phyloP scores from a whole-genome alignment of 2,113 vertebrate genomes.

The Furnarius figulus region DNA sequence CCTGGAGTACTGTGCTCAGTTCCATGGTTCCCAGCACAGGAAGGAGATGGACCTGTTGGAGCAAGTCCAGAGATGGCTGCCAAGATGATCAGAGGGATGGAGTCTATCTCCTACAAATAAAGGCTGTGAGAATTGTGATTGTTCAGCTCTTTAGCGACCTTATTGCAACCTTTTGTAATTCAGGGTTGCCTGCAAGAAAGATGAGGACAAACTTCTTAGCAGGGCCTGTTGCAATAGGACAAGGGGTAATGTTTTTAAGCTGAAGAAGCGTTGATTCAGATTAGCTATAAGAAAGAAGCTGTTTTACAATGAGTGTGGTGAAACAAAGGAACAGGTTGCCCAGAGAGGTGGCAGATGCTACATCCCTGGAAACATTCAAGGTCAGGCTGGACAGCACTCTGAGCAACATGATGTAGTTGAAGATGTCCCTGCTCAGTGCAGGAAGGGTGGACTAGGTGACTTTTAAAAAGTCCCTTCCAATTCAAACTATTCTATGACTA shows the following conservation, averaged over 20 bases:
- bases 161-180: background rate
- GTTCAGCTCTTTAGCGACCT: background rate
- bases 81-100: background rate
- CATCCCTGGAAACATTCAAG: background rate
- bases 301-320: background rate
- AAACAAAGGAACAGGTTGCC: fast-evolving
- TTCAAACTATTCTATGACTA: background rate
- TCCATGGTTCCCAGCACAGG: background rate
- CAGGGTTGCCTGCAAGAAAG: background rate
- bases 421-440: background rate
- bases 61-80: background rate
- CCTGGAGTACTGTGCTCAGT: background rate
- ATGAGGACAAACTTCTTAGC: background rate
- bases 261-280: background rate
- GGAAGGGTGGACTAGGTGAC: background rate
- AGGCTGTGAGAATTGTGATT: background rate
- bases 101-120: background rate
- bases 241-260: background rate
- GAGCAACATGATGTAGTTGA: background rate
- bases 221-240: background rate
- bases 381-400: background rate
- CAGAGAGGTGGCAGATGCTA: background rate
- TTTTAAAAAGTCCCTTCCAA: background rate
- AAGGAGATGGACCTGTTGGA: background rate
- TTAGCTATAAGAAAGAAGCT: background rate